phyloP scores from a whole-genome alignment of 2,113 vertebrate genomes.

The Platichthys stellatus region DNA sequence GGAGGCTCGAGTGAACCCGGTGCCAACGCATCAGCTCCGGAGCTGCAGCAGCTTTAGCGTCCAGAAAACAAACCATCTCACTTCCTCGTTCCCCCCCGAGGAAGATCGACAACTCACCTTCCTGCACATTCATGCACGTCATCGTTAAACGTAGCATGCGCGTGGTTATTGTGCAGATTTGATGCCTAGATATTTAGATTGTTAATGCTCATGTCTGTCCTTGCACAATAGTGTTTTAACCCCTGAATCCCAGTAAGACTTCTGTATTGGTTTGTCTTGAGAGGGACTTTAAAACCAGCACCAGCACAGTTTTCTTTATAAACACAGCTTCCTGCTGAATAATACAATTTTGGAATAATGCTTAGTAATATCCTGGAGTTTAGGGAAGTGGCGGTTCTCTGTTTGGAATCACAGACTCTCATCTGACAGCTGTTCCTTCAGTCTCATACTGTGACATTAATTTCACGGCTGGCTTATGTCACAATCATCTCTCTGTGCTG shows the following conservation, averaged over 20 bases:
- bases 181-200: too few species aligned
- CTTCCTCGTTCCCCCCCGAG: slow-evolving; percentile 15
- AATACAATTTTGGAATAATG: not conserved
- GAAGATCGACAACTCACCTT: not conserved
- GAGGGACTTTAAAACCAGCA: too few species aligned
- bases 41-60: not conserved
- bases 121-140: not conserved
- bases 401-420: slow-evolving; percentile 11
- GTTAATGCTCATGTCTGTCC: too few species aligned
- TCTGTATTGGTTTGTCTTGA: too few species aligned
- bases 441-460: not conserved
- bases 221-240: too few species aligned
- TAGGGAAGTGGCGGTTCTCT: not conserved
- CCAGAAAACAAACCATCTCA: slow-evolving; percentile 2
- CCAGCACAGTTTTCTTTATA: too few species aligned
- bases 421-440: not conserved
- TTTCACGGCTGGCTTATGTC: not conserved
- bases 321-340: too few species aligned
- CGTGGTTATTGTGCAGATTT: too few species aligned
- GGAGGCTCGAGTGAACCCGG: not conserved
- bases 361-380: not conserved
- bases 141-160: too few species aligned
- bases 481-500: too few species aligned
- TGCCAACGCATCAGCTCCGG: slow-evolving; percentile 22
- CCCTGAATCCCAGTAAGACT: too few species aligned